Evolutionary conservation across 2,888 invertebrate genomes (phyloP).

Genomic region (Phalera bucephala): DNA sequence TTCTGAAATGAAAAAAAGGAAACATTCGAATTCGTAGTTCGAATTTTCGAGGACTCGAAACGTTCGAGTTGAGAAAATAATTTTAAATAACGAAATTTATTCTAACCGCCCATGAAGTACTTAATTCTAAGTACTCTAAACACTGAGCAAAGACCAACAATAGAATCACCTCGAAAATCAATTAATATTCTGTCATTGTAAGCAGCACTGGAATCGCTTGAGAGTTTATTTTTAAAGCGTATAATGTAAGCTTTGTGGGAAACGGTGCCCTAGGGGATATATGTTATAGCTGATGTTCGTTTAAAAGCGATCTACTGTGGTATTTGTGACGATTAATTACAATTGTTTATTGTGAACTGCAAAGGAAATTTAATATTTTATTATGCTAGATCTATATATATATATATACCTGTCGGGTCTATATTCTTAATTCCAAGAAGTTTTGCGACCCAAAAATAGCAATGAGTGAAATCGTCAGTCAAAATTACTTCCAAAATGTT

Average conservation of each 20-base stretch:
- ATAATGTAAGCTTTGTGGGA: slow-evolving; percentile 41
- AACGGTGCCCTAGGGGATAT: slow-evolving; percentile 54
- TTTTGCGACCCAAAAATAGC: too few relatives aligned
- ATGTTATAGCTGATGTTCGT: slow-evolving; percentile 44
- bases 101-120: too few relatives aligned
- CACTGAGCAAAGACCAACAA: slow-evolving; percentile 12
- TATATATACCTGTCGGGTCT: too few relatives aligned
- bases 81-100: slow-evolving; percentile 4
- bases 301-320: slow-evolving; percentile 66
- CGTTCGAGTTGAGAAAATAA: too few relatives aligned
- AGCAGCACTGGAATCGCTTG: slow-evolving; percentile 32
- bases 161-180: slow-evolving; percentile 35
- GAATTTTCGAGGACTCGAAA: too few relatives aligned
- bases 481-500: background rate
- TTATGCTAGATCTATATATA: too few relatives aligned
- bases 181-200: slow-evolving; percentile 49
- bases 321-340: slow-evolving; percentile 38
- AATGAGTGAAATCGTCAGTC: too few relatives aligned
- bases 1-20: slow-evolving; percentile 18
- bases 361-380: too few relatives aligned
- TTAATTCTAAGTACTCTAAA: slow-evolving; percentile 8
- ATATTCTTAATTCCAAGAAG: too few relatives aligned
- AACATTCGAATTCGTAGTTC: slow-evolving; percentile 1
- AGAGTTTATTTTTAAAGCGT: slow-evolving; percentile 54
- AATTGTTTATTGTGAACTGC: slow-evolving; percentile 27